Conservation (phyloP, 1,140 invertebrate species). For the Trichomalopsis sarcophagae region DNA sequence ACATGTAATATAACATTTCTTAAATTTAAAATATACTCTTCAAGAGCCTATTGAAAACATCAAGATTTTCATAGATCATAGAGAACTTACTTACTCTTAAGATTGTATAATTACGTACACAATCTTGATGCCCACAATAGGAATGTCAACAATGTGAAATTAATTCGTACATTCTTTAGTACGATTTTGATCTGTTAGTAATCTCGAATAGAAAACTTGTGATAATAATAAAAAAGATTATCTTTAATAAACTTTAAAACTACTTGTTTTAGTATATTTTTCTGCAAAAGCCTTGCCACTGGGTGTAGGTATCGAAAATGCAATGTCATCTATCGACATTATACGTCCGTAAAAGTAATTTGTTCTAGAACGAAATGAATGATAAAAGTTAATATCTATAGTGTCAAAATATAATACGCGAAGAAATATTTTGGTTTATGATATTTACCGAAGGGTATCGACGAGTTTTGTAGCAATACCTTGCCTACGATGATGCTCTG, state of each 20-base stretch:
- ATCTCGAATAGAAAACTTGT: background rate
- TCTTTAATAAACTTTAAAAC: constrained; percentile 80
- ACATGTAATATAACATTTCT: background rate
- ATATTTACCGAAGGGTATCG: constrained; percentile 76
- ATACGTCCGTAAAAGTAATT: constrained; percentile 81
- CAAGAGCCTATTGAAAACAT: background rate
- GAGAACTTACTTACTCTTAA: too few relatives aligned
- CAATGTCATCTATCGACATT: constrained; percentile 79
- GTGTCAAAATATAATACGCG: background rate
- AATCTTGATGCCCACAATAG: background rate
- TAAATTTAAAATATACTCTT: background rate
- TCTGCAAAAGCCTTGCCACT: constrained; percentile 84
- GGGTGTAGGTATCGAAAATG: constrained; percentile 89
- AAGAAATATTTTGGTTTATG: constrained; percentile 18
- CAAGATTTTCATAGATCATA: background rate
- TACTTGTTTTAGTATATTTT: constrained; percentile 81
- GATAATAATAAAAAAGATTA: background rate
- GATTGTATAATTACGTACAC: background rate
- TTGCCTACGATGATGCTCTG: constrained; percentile 78
- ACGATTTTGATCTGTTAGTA: background rate
- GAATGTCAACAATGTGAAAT: background rate
- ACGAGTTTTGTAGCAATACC: constrained; percentile 84
- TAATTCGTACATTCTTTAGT: background rate
- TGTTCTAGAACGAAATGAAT: constrained; percentile 67
- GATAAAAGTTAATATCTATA: background rate